These are phyloP conservation scores for Melanostoma scalare DNA, from an alignment of 2,888 invertebrate species.

Conservation along the genomic window DNA sequence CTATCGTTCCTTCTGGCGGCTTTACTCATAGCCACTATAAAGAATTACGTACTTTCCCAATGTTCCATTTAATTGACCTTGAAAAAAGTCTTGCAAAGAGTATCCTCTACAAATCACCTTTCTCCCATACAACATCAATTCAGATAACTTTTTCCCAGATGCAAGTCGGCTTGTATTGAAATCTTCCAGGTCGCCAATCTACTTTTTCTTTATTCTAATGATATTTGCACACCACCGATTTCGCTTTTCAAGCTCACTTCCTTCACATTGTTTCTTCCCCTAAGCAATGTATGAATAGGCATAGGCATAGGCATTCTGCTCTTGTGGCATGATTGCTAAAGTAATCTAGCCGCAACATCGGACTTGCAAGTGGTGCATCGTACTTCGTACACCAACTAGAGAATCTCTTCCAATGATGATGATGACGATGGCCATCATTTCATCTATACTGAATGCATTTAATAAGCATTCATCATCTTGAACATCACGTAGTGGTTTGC, in stretches of 20 bases:
- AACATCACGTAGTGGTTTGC: neutral
- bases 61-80: conserved; percentile 49
- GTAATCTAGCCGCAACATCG: conserved; percentile 48
- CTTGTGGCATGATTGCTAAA: conserved; percentile 59
- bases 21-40: too few species aligned
- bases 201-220: conserved; percentile 57
- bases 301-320: conserved; percentile 40
- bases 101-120: conserved; percentile 43
- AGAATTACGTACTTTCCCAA: conserved; percentile 43
- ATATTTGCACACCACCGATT: conserved; percentile 59
- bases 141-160: conserved; percentile 28
- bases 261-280: conserved; percentile 54
- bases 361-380: conserved; percentile 37
- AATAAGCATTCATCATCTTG: conserved; percentile 59
- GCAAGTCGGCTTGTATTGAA: conserved; percentile 6
- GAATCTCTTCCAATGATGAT: conserved; percentile 24
- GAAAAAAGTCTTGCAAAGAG: conserved; percentile 17
- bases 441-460: conserved; percentile 63
- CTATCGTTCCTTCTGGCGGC: too few species aligned
- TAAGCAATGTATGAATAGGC: conserved; percentile 35
- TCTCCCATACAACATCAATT: conserved; percentile 20
- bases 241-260: conserved; percentile 63
- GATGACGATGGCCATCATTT: conserved; percentile 42
- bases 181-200: conserved; percentile 14
- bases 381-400: conserved; percentile 7